A percentile compares a stretch with the other conserved stretches of the same genome.
Evolutionary conservation across 1,140 invertebrate species (phyloP).

Genomic region (Caenorhabditis tropicalis): DNA sequence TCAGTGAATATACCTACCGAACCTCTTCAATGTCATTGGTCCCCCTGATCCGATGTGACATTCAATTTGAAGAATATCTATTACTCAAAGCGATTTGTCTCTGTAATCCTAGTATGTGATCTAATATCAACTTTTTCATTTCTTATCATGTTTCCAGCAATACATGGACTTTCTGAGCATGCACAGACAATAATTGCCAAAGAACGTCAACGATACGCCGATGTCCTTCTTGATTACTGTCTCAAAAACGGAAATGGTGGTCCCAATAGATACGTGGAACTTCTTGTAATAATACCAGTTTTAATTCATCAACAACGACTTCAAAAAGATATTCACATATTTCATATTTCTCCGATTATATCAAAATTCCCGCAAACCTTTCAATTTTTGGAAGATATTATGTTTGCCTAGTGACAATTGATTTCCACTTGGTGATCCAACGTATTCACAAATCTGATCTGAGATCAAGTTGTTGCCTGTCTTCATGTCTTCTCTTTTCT

Average conservation of each 20-base stretch:
- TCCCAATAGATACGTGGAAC: neutral
- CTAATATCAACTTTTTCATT: neutral
- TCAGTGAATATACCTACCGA: no score
- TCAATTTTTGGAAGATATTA: neutral
- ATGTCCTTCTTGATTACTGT: neutral
- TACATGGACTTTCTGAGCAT: neutral
- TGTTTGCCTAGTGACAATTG: no score
- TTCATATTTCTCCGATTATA: neutral
- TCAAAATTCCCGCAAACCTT: neutral
- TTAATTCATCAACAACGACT: slow-evolving; percentile 13
- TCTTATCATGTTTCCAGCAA: neutral
- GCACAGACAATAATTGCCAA: neutral
- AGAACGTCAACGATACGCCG: neutral
- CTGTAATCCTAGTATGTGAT: neutral
- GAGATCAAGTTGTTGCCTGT: no score
- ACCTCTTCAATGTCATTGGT: neutral
- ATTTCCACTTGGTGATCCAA: no score
- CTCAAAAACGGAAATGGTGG: neutral
- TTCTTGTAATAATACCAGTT: neutral
- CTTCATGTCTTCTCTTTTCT: no score
- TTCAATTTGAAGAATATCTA: neutral
- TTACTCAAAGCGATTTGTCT: neutral
- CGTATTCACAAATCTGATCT: no score
- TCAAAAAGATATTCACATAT: neutral
- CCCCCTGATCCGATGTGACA: neutral